phyloP scores from a whole-genome alignment of 2,888 invertebrate genomes.

The Phorcus lineatus region DNA sequence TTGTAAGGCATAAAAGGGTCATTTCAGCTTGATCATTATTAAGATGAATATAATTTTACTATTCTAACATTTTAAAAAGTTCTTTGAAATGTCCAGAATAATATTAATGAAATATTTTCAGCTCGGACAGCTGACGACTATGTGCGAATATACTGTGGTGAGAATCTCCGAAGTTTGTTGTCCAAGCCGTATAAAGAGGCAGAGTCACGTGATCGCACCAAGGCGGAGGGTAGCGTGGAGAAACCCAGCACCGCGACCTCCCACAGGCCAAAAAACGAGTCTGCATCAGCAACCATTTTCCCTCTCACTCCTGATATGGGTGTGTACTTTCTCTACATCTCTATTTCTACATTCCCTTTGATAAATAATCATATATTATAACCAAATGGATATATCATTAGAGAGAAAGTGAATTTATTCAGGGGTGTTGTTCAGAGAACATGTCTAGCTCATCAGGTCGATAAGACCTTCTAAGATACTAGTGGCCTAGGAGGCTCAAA shows the following conservation, averaged over 20 bases:
- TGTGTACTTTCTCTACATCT: conserved; percentile 29
- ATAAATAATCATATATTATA: neutral
- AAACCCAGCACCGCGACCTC: conserved; percentile 35
- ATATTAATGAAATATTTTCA: conserved; percentile 30
- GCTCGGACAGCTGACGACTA: conserved; percentile 57
- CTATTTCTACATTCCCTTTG: neutral
- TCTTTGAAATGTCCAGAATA: neutral
- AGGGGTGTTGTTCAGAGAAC: no score
- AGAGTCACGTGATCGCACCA: conserved; percentile 35
- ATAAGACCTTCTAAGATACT: no score
- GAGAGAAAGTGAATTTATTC: neutral
- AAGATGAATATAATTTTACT: no score
- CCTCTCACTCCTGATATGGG: conserved; percentile 52
- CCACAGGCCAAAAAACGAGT: conserved; percentile 25
- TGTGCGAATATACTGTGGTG: conserved; percentile 59
- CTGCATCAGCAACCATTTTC: conserved; percentile 10
- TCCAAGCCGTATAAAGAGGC: conserved; percentile 41
- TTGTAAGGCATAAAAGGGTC: no score
- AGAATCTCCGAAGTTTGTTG: conserved; percentile 52
- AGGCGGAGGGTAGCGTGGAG: conserved; percentile 34
- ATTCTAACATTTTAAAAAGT: no score
- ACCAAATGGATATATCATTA: neutral
- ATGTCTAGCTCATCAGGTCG: no score
- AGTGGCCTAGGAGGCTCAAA: no score
- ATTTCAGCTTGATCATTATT: no score